Evolutionary conservation across 2,797 vertebrate species (phyloP), one percentile per base, ranked within the genome.

Genomic region (Argyrosomus regius): DNA sequence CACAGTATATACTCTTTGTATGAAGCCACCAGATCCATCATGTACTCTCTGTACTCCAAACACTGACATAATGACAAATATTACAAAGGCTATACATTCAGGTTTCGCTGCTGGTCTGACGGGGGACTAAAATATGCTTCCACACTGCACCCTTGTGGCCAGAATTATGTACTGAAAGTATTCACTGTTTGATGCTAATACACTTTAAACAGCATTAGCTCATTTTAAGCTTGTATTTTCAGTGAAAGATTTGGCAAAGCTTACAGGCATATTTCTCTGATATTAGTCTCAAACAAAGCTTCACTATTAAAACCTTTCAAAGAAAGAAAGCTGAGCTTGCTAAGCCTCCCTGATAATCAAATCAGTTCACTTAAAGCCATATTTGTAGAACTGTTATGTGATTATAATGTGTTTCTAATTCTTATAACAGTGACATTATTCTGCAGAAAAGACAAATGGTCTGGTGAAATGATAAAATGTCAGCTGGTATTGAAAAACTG

Each of bases 111-210:
- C 60, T 59, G 22, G n/a, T 65, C 12, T 59, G n/a, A 75, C 14
- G 26, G 35, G 9, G 9, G 12, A 49, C 46, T 4, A 17, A 87
- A 82, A 82, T 17, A 22, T 88, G 81, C 26, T 67, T 61, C 82
- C 28, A 90, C 74, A 93, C 87, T 93, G 91, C 93, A 31, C 85
- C 78, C 93, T 4, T 88, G 92, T 93, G 93, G 92, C 58, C 56
- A 79, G 22, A 22, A 5, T 1, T 49, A 16, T 62, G 77, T 77
- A 90, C 62, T 91, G 81, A 58, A 76, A 26, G 50, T 10, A 28
- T 45, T 14, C 49, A 59, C n/a, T 20, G 7, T 41, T 64, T 6
- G 6, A 54, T n/a, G 26, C 61, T 11, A 4, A 31, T 10, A 50
- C 31, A 9, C 13, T 58, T n/a, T 59, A 3, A 4, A 56, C 24